Conservation (phyloP, 2,113 vertebrate genomes). For the Alaudala cheleensis region DNA sequence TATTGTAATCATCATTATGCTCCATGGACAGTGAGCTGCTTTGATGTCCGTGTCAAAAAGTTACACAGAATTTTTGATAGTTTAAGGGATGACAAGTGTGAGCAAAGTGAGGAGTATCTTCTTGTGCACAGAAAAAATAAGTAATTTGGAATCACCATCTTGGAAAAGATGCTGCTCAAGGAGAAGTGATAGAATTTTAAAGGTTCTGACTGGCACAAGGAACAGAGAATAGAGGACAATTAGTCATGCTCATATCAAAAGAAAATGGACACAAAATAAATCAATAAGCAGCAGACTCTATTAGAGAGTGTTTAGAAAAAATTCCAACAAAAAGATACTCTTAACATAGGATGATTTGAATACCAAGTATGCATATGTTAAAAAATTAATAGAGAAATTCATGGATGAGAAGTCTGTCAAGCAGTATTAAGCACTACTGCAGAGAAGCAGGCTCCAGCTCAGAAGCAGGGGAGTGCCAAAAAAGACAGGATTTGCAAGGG, state of each 20-base stretch:
- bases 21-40: neutral
- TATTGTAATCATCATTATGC: neutral
- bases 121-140: neutral
- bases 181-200: neutral
- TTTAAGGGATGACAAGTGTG: neutral
- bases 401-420: conserved; percentile 20
- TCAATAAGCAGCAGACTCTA: neutral
- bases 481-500: neutral
- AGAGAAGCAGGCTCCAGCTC: neutral
- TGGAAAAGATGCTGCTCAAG: neutral
- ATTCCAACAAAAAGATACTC: neutral
- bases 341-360: neutral
- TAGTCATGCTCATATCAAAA: neutral
- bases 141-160: neutral
- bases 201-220: neutral
- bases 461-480: neutral
- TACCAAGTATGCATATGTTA: neutral
- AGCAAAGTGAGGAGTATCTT: neutral
- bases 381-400: conserved; percentile 36
- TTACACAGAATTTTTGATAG: neutral
- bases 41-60: neutral
- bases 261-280: neutral
- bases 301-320: neutral
- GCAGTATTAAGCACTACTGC: neutral
- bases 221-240: neutral